Percentiles rank a stretch among this genome's conserved stretches.
Conservation (phyloP, 2,888 invertebrate species). For the Sabatieria punctata region DNA sequence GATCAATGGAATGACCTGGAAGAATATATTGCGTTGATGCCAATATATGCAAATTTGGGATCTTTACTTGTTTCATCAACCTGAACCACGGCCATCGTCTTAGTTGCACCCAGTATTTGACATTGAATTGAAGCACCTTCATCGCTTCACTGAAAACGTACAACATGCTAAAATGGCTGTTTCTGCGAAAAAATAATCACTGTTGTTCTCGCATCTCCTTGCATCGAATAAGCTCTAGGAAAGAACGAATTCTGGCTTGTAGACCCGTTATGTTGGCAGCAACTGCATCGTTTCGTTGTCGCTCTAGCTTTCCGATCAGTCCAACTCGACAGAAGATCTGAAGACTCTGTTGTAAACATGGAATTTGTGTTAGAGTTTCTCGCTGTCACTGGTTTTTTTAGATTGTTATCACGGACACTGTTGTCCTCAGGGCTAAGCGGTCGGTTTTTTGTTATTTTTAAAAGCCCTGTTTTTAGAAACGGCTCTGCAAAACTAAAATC, state of each 20-base stretch:
- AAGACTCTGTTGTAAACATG: too few relatives aligned
- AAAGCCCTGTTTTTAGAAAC: too few relatives aligned
- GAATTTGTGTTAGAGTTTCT: too few relatives aligned
- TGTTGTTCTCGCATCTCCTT: not conserved
- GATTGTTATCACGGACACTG: too few relatives aligned
- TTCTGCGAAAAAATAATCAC: not conserved
- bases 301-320: conserved; percentile 19
- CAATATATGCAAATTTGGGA: too few relatives aligned
- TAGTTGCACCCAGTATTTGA: conserved; percentile 15
- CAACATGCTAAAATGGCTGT: too few relatives aligned
- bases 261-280: conserved; percentile 14
- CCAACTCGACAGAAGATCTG: conserved; percentile 22
- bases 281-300: conserved; percentile 12
- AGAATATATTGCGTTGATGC: too few relatives aligned
- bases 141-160: conserved; percentile 16
- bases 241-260: conserved; percentile 21
- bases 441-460: too few relatives aligned
- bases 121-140: conserved; percentile 19
- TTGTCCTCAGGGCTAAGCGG: too few relatives aligned
- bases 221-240: conserved; percentile 10
- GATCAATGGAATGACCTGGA: too few relatives aligned
- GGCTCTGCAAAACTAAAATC: too few relatives aligned
- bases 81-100: conserved; percentile 22
- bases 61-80: not conserved
- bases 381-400: too few relatives aligned